Evolutionary conservation across 2,888 invertebrate species (phyloP).

Genomic region (Drosophila fungiperda): DNA sequence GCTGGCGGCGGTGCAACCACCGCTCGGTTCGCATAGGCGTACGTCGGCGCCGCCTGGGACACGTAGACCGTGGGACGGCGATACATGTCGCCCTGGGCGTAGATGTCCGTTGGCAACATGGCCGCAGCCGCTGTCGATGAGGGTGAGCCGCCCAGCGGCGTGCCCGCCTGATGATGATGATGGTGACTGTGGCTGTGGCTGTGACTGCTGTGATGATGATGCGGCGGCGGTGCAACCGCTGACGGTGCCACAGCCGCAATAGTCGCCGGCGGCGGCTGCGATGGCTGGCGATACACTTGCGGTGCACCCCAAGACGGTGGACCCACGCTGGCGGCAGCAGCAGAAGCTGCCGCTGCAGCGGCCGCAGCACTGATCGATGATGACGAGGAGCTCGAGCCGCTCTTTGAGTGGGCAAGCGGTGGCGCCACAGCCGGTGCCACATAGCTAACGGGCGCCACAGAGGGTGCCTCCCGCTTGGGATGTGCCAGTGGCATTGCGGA

Average conservation of each 20-base stretch:
- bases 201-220: slow-evolving; percentile 70
- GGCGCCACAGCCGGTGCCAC: slow-evolving; percentile 80
- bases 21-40: slow-evolving; percentile 83
- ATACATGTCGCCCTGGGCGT: slow-evolving; percentile 87
- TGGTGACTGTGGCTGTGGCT: slow-evolving; percentile 52
- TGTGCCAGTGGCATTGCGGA: slow-evolving; percentile 84
- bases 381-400: slow-evolving; percentile 72
- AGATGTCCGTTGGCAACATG: slow-evolving; percentile 84
- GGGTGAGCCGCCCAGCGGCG: slow-evolving; percentile 85
- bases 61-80: slow-evolving; percentile 90
- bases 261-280: slow-evolving; percentile 61
- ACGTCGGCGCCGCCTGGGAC: slow-evolving; percentile 86
- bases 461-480: slow-evolving; percentile 84
- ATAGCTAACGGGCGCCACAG: slow-evolving; percentile 79
- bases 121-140: slow-evolving; percentile 80
- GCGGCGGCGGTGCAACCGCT: slow-evolving; percentile 56
- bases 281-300: slow-evolving; percentile 84
- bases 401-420: slow-evolving; percentile 85
- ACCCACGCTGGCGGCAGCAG: slow-evolving; percentile 81
- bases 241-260: slow-evolving; percentile 42
- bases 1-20: slow-evolving; percentile 85
- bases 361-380: slow-evolving; percentile 76
- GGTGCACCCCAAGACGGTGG: slow-evolving; percentile 85
- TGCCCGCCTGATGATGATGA: slow-evolving; percentile 86
- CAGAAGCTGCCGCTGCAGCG: slow-evolving; percentile 79